Conservation (phyloP, 2,797 vertebrate genomes). For the Enteromius anoplus region DNA sequence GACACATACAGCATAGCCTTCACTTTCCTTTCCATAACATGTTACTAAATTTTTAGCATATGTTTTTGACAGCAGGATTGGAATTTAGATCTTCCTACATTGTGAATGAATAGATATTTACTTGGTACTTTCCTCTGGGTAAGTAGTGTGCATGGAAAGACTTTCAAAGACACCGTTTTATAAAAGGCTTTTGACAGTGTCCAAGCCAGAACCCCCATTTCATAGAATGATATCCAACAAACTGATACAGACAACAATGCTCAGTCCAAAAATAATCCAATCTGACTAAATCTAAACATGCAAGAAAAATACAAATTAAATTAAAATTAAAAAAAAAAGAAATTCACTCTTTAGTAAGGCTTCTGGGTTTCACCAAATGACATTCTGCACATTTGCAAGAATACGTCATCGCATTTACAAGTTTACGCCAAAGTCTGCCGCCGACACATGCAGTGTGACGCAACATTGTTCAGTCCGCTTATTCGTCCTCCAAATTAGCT, state of each 20-base stretch:
- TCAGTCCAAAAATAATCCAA: not conserved
- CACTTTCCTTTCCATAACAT: not conserved
- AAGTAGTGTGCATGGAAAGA: constrained; percentile 25
- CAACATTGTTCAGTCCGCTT: constrained; percentile 33
- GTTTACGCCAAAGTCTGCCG: constrained; percentile 17
- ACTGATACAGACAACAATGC: constrained; percentile 2
- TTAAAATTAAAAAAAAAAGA: no score
- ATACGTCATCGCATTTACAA: constrained; percentile 48
- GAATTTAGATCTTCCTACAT: not conserved
- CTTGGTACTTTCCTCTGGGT: not conserved
- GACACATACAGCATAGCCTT: constrained; percentile 7
- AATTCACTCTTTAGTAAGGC: constrained; percentile 49
- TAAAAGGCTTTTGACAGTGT: constrained; percentile 4
- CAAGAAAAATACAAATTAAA: not conserved
- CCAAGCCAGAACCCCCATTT: constrained; percentile 17
- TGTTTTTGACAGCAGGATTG: not conserved
- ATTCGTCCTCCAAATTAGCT: constrained; percentile 48
- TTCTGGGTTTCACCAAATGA: constrained; percentile 59
- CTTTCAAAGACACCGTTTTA: constrained; percentile 23
- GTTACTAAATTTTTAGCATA: no score
- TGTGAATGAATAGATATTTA: not conserved
- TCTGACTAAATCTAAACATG: constrained; percentile 22
- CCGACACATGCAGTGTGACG: constrained; percentile 18
- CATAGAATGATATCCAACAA: not conserved
- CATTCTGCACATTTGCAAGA: constrained; percentile 46